Base-by-base conservation (phyloP, 1,140 invertebrate genomes). In the Antheraea mylitta region DNA sequence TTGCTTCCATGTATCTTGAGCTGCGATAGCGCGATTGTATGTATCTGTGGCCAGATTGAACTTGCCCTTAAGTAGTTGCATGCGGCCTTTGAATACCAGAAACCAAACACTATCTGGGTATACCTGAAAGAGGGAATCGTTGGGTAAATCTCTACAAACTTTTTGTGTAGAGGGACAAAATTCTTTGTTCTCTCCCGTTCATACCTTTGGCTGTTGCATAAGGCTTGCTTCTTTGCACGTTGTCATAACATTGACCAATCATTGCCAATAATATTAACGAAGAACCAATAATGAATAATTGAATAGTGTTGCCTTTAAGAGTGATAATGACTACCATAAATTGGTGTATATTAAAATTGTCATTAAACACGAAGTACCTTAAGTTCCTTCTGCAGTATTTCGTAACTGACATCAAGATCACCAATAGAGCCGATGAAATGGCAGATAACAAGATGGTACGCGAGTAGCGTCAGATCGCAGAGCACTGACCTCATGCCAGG, bases 101-200 rank as follows among this genome's bases (percentile, higher is more conserved):
- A 99, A 98, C 94, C 98, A 97, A 0, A 98, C 97, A 63, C 98
- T 97, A 75, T 98, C 94, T 53, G 96, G 96, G 87, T 96, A 96
- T 48, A 94, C 82, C 89, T 95, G 83, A 84, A 62, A 73, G 4
- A 9, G 48, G 64, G 61, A 67, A 22, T 2, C 22, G 4, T 42
- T 11, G 38, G 7, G 38, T 11, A 42, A 42, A 42, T 42, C 11
- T 8, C 38, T 42, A 42, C 7, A 42, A 42, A 8, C 0, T 42
- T 42, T 11, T 42, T 30, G 22, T 30, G 22, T 30, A 30, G 4
- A 30, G 22, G 22, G 22, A 30, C 22, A 30, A 2, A 30, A 30
- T 30, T 30, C 22, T 1, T 30, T 30, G 22, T 30, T 30, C 22
- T 30, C 22, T 30, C 22, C 22, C 22, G 4, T 30, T 30, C 22